Percentiles rank a stretch among this genome's conserved stretches.
Conservation (phyloP, 35 echinoderm and acorn worm genomes). For the Anneissia japonica region DNA sequence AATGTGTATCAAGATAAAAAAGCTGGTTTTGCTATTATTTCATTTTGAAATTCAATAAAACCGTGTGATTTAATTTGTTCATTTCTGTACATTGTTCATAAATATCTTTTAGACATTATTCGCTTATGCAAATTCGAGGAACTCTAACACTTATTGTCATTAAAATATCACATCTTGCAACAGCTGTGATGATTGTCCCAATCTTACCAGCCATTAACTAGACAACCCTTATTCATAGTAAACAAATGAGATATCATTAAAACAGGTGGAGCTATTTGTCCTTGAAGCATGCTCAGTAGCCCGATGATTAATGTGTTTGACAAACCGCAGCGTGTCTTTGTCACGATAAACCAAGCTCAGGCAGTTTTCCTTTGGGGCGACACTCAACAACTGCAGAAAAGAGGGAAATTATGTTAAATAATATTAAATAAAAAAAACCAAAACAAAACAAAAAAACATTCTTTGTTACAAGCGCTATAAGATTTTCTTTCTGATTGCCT, state of each 20-base stretch:
- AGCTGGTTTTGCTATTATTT: too few species aligned
- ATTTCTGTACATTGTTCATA: too few species aligned
- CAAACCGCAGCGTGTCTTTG: constrained; percentile 82
- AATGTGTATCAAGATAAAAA: too few species aligned
- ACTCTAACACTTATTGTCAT: too few species aligned
- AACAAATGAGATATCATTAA: constrained; percentile 71
- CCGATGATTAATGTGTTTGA: constrained; percentile 86
- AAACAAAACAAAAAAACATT: neutral
- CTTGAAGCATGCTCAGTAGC: constrained; percentile 9
- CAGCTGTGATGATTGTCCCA: too few species aligned
- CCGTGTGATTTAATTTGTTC: too few species aligned
- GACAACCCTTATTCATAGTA: constrained; percentile 88
- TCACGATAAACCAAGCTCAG: constrained; percentile 85
- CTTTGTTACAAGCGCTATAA: neutral
- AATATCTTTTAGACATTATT: too few species aligned
- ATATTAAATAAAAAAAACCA: neutral
- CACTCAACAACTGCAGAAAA: constrained; percentile 64
- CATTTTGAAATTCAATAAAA: too few species aligned
- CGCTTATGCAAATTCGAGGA: too few species aligned
- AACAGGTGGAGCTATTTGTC: constrained; percentile 13
- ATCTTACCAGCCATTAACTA: too few species aligned
- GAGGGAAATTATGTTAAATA: neutral
- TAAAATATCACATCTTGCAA: too few species aligned
- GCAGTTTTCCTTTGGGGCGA: constrained; percentile 71
- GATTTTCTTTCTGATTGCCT: too few species aligned